Evolutionary conservation across 1,140 invertebrate genomes (phyloP).

Genomic region (Cyrtorhinus lividipennis): DNA sequence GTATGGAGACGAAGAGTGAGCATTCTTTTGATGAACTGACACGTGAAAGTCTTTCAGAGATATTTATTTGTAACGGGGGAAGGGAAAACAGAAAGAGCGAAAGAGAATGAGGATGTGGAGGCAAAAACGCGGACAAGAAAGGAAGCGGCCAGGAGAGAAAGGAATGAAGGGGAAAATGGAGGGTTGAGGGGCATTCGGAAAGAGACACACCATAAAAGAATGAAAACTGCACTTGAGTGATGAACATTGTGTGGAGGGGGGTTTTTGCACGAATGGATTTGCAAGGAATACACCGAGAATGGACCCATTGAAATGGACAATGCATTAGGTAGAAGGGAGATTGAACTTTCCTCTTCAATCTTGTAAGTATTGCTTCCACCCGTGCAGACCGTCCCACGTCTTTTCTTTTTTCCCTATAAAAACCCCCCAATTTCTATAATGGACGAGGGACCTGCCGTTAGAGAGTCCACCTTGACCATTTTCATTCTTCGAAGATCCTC

Average conservation of each 20-base stretch:
- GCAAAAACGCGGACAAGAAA: neutral
- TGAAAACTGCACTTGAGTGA: conserved; percentile 8
- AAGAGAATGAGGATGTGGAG: too few relatives aligned
- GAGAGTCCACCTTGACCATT: neutral
- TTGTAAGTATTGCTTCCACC: conserved; percentile 5
- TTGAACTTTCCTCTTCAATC: conserved; percentile 8
- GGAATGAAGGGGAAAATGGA: neutral
- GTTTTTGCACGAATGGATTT: conserved; percentile 9
- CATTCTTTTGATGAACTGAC: neutral
- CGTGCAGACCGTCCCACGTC: neutral
- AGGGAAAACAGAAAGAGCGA: too few relatives aligned
- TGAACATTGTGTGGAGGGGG: conserved; percentile 4
- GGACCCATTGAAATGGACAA: conserved; percentile 7
- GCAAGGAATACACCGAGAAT: conserved; percentile 1
- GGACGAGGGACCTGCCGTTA: neutral
- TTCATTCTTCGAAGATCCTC: too few relatives aligned
- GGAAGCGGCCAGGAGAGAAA: neutral
- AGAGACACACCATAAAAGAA: neutral
- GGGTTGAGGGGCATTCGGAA: neutral
- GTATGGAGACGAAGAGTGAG: neutral
- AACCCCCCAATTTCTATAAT: conserved; percentile 2
- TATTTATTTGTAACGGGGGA: neutral
- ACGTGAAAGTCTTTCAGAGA: neutral
- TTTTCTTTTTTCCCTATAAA: neutral
- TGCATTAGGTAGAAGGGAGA: conserved; percentile 5